A percentile compares a stretch with the other conserved stretches of the same genome.
These are phyloP conservation scores for Hipposideros armiger DNA, from an alignment of 2,113 vertebrate genomes.

Conservation along the genomic window DNA sequence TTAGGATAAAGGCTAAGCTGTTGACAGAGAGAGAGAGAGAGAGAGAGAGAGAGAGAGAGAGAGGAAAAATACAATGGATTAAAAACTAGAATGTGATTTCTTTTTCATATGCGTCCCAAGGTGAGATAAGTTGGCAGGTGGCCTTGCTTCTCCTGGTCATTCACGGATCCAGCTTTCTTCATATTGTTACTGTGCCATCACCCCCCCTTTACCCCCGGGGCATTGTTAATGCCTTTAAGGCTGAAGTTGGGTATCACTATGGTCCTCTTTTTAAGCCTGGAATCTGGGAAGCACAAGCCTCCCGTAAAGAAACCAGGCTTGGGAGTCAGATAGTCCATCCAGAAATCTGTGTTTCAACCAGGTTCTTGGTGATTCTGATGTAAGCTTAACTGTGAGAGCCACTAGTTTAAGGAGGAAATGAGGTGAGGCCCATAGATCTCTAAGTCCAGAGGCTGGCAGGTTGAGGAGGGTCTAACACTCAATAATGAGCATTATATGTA, in stretches of 20 bases:
- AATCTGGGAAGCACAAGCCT: not conserved
- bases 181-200: not conserved
- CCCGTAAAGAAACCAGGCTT: not conserved
- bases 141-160: not conserved
- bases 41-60: not conserved
- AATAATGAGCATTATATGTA: too few relatives aligned
- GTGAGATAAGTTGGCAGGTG: not conserved
- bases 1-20: not conserved
- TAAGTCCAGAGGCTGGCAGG: not conserved
- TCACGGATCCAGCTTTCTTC: not conserved
- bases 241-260: not conserved
- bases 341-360: not conserved
- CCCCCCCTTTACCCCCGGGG: accelerated
- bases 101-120: not conserved
- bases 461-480: not conserved
- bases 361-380: not conserved
- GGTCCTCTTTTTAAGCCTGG: not conserved
- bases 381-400: not conserved
- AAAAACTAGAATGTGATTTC: not conserved
- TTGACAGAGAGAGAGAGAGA: not conserved
- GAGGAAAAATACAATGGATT: not conserved
- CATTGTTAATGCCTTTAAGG: not conserved
- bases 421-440: not conserved
- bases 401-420: not conserved
- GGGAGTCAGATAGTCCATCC: not conserved